Percentiles rank a stretch among this genome's conserved stretches.
phyloP scores from a whole-genome alignment of 2,888 invertebrate species.

The Apamea anceps region DNA sequence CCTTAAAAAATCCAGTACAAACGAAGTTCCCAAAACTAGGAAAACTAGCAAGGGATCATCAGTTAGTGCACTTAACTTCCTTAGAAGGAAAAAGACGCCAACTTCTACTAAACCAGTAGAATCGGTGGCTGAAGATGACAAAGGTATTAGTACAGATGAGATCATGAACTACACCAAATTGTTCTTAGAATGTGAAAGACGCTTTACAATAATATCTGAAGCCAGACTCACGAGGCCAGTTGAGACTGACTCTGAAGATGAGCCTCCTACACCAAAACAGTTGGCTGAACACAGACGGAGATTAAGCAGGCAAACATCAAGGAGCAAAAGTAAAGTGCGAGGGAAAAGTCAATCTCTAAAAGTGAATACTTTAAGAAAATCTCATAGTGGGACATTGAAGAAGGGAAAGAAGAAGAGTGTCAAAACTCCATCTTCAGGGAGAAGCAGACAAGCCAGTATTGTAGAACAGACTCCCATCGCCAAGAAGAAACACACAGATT shows the following conservation, averaged over 20 bases:
- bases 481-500: conserved; percentile 83
- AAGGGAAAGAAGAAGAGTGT: conserved; percentile 85
- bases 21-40: conserved; percentile 82
- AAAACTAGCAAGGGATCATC: conserved; percentile 87
- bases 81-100: conserved; percentile 85
- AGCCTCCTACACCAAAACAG: conserved; percentile 80
- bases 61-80: conserved; percentile 85
- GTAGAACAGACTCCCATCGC: conserved; percentile 82
- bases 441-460: conserved; percentile 86
- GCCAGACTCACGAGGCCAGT: conserved; percentile 70
- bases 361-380: conserved; percentile 86
- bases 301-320: conserved; percentile 86
- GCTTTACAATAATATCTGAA: conserved; percentile 77
- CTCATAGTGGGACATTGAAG: conserved; percentile 87
- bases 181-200: conserved; percentile 86
- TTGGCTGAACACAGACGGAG: conserved; percentile 84
- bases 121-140: conserved; percentile 83
- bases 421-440: conserved; percentile 78
- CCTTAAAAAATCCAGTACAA: conserved; percentile 80
- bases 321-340: conserved; percentile 86
- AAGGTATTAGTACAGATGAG: conserved; percentile 78
- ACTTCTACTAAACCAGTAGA: conserved; percentile 83
- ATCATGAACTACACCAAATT: conserved; percentile 82
- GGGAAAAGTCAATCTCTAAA: conserved; percentile 87
- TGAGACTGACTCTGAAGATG: conserved; percentile 86